Evolutionary conservation across 2,797 vertebrate genomes (phyloP).

Genomic region (Xenopus petersii): DNA sequence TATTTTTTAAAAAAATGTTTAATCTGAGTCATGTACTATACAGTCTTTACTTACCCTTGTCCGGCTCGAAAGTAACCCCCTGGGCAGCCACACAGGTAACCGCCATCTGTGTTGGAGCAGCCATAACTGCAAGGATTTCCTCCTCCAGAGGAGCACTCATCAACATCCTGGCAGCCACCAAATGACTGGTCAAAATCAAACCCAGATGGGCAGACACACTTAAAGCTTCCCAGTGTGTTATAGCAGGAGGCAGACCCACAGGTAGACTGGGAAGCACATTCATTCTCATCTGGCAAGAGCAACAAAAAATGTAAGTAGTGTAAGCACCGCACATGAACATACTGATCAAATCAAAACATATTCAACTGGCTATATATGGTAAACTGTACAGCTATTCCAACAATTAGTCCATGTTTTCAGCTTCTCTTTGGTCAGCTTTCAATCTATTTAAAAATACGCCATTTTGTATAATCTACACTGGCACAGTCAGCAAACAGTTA

Average conservation of each 20-base stretch:
- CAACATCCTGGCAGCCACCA: conserved; percentile 76
- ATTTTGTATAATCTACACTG: too few relatives aligned
- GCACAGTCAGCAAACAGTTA: too few relatives aligned
- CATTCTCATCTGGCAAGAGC: conserved; percentile 71
- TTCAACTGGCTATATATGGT: too few relatives aligned
- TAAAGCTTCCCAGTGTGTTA: conserved; percentile 81
- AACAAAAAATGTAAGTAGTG: neutral
- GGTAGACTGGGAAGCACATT: conserved; percentile 65
- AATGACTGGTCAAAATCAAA: conserved; percentile 73
- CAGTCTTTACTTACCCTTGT: conserved; percentile 76
- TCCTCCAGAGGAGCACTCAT: conserved; percentile 66
- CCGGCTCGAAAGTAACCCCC: conserved; percentile 86
- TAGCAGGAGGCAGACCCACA: conserved; percentile 79
- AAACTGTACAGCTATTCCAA: too few relatives aligned
- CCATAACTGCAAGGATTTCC: conserved; percentile 76
- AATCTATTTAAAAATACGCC: too few relatives aligned
- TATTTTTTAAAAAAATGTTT: too few relatives aligned
- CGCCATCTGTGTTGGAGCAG: conserved; percentile 79
- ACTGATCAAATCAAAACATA: too few relatives aligned
- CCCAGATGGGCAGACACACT: conserved; percentile 76
- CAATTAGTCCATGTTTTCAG: too few relatives aligned
- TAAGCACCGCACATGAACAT: neutral
- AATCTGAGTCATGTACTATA: too few relatives aligned
- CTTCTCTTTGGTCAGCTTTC: too few relatives aligned
- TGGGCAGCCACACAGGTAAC: conserved; percentile 79